Evolutionary conservation across 2,797 vertebrate genomes (phyloP).

Genomic region (Capromys pilorides): DNA sequence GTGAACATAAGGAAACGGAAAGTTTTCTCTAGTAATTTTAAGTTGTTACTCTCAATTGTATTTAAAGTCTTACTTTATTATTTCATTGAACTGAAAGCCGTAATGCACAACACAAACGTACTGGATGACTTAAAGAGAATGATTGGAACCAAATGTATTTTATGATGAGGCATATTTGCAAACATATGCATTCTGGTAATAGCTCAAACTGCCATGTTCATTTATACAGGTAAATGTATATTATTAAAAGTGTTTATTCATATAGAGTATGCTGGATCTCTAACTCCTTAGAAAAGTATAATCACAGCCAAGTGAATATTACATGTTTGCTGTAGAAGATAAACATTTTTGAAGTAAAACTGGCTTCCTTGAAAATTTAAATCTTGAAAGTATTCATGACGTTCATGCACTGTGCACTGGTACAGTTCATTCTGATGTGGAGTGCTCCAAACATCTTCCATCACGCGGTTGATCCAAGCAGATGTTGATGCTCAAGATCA

Average conservation of each 20-base stretch:
- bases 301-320: neutral
- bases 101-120: neutral
- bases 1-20: neutral
- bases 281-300: neutral
- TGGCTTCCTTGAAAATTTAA: conserved; percentile 46
- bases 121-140: neutral
- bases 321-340: neutral
- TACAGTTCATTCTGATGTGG: conserved; percentile 32
- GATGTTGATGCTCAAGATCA: neutral
- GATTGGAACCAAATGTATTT: neutral
- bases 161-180: neutral
- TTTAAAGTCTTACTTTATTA: neutral
- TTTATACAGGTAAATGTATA: neutral
- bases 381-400: conserved; percentile 40
- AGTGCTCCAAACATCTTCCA: conserved; percentile 48
- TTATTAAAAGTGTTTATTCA: neutral
- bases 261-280: neutral
- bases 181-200: neutral
- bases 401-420: neutral
- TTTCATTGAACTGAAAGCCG: neutral
- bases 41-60: neutral
- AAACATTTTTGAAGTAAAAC: conserved; percentile 33
- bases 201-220: neutral
- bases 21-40: neutral
- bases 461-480: neutral